Evolutionary conservation across 2,797 vertebrate genomes (phyloP).

Genomic region (Synaphobranchus kaupii): DNA sequence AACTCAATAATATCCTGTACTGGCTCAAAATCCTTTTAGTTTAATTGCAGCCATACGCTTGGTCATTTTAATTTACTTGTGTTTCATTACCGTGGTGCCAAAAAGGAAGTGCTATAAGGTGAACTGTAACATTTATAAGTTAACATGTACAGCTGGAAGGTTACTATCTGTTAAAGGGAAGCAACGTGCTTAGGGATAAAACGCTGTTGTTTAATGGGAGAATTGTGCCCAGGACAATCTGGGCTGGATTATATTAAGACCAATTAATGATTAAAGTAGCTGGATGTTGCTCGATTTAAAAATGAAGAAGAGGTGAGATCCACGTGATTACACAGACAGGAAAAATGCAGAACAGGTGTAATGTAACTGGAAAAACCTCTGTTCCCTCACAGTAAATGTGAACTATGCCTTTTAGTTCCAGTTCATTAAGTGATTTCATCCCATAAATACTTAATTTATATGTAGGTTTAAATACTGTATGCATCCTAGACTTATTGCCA

Average conservation of each 20-base stretch:
- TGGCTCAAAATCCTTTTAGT: background rate
- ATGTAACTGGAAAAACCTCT: background rate
- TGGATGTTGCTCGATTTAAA: background rate
- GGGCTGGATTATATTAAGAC: background rate
- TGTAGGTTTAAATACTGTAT: conserved; percentile 22
- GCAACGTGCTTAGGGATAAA: background rate
- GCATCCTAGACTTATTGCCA: background rate
- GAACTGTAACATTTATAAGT: background rate
- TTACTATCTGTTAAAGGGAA: background rate
- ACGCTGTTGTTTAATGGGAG: background rate
- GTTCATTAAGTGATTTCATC: background rate
- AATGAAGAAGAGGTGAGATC: background rate
- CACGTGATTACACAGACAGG: background rate
- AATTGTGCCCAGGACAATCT: background rate
- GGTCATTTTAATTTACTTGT: background rate
- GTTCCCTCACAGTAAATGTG: background rate
- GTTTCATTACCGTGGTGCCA: background rate
- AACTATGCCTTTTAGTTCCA: background rate
- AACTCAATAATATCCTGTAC: background rate
- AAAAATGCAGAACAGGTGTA: background rate
- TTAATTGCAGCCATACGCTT: background rate
- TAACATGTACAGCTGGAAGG: background rate
- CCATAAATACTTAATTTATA: background rate
- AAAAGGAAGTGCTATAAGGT: background rate
- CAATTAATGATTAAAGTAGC: background rate